phyloP scores from a whole-genome alignment of 2,797 vertebrate genomes.

The Enoplosus armatus region DNA sequence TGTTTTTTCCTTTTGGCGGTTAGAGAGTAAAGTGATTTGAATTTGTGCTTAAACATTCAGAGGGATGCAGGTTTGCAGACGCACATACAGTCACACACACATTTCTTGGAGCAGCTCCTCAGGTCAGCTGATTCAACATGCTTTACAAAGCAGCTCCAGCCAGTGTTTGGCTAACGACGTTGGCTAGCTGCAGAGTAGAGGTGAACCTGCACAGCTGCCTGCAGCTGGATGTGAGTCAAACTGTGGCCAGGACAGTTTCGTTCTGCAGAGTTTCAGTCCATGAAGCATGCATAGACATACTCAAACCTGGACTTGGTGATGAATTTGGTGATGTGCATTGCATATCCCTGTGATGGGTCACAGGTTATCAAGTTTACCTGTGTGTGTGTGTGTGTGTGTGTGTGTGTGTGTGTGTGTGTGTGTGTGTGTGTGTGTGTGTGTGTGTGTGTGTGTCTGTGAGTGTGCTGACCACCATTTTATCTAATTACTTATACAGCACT shows the following conservation, averaged over 20 bases:
- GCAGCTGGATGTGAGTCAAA: constrained; percentile 11
- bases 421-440: not conserved
- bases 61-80: not conserved
- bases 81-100: not conserved
- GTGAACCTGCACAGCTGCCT: constrained; percentile 17
- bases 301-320: not conserved
- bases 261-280: not conserved
- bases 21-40: not conserved
- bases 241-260: not conserved
- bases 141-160: not conserved
- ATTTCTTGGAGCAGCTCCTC: not conserved
- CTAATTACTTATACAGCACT: too few relatives aligned
- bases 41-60: not conserved
- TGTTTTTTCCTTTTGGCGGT: not conserved
- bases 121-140: not conserved
- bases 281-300: too few relatives aligned
- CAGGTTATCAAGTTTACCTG: too few relatives aligned
- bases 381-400: not conserved
- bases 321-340: not conserved
- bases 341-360: too few relatives aligned
- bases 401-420: not conserved
- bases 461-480: too few relatives aligned
- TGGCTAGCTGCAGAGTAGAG: not conserved
- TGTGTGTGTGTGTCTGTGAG: not conserved
- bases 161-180: not conserved